Evolutionary conservation across 2,797 vertebrate genomes (phyloP).

Genomic region (Agapornis canus): DNA sequence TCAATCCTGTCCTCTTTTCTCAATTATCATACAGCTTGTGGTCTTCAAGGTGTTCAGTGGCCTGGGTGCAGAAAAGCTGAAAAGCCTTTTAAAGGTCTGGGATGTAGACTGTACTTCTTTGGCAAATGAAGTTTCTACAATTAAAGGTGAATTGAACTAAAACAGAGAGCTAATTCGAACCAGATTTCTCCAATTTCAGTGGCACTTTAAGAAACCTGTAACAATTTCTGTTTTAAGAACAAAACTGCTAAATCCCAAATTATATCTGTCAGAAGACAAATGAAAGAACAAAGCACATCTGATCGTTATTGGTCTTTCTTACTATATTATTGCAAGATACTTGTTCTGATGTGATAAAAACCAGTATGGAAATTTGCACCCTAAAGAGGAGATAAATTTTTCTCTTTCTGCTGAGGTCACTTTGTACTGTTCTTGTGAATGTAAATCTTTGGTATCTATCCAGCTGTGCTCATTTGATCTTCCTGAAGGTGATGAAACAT

Average conservation of each 20-base stretch:
- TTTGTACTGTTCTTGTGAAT: neutral
- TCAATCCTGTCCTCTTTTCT: neutral
- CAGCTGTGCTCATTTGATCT: neutral
- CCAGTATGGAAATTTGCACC: fast-evolving
- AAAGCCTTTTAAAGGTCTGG: neutral
- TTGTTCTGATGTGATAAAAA: neutral
- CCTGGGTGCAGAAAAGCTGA: neutral
- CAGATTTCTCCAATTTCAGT: neutral
- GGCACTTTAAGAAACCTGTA: neutral
- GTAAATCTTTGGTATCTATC: neutral
- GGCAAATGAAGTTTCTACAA: neutral
- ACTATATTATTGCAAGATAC: neutral
- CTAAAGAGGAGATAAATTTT: neutral
- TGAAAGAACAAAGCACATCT: neutral
- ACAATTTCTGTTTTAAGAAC: neutral
- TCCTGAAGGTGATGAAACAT: neutral
- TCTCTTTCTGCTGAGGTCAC: neutral
- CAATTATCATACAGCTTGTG: neutral
- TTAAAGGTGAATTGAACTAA: neutral
- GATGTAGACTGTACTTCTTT: neutral
- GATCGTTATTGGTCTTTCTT: neutral
- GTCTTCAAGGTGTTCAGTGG: neutral
- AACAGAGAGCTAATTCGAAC: neutral
- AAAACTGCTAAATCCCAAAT: neutral
- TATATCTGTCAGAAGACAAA: neutral